These are phyloP conservation scores for Solenodon paradoxus DNA, from an alignment of 2,113 vertebrate species.

Conservation along the genomic window DNA sequence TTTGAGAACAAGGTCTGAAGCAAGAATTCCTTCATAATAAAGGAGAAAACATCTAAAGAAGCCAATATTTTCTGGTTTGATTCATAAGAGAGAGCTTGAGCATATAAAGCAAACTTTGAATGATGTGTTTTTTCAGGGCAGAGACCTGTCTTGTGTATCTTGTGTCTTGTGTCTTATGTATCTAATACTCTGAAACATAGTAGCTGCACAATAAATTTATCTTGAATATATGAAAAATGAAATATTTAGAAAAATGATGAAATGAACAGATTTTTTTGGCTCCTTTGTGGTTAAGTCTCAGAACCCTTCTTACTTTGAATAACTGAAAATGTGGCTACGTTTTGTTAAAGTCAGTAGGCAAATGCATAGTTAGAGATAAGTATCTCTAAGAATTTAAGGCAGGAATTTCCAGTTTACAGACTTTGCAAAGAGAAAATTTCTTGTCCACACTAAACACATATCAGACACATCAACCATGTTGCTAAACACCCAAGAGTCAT, in stretches of 20 bases:
- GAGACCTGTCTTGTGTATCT: neutral
- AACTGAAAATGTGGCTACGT: neutral
- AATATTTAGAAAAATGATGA: neutral
- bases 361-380: neutral
- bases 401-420: neutral
- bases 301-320: neutral
- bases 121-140: neutral
- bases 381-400: neutral
- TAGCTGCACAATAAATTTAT: neutral
- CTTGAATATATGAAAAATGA: neutral
- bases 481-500: neutral
- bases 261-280: neutral
- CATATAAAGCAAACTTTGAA: neutral
- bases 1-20: neutral
- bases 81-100: neutral
- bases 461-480: neutral
- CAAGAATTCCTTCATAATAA: neutral
- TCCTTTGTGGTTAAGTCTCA: neutral
- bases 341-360: neutral
- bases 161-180: neutral
- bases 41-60: neutral
- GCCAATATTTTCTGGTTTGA: neutral
- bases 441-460: neutral
- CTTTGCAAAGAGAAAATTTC: neutral
- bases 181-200: neutral